These are phyloP conservation scores for Ips typographus DNA, from an alignment of 1,140 invertebrate species.

Conservation along the genomic window DNA sequence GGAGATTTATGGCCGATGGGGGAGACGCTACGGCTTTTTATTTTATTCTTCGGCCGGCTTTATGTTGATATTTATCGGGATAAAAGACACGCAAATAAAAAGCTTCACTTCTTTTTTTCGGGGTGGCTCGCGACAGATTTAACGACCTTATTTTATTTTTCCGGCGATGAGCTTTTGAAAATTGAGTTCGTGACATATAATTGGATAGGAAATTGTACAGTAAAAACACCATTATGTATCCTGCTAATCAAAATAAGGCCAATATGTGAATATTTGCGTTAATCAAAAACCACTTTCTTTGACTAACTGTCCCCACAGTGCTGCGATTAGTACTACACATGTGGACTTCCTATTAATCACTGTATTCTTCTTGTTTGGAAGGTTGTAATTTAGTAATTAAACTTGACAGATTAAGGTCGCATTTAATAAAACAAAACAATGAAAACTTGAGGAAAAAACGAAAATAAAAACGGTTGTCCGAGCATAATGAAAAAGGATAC, in stretches of 20 bases:
- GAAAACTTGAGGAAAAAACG: too few species aligned
- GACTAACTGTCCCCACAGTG: too few species aligned
- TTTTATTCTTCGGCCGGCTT: slow-evolving; percentile 35
- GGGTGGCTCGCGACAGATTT: slow-evolving; percentile 12
- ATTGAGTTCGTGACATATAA: slow-evolving; percentile 23
- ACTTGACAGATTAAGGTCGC: too few species aligned
- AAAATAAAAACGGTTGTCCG: slow-evolving; percentile 1
- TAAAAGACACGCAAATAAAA: slow-evolving; percentile 36
- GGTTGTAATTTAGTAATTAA: too few species aligned
- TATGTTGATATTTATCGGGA: slow-evolving; percentile 35
- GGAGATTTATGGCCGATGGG: slow-evolving; percentile 45
- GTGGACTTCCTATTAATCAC: too few species aligned
- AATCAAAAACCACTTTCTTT: too few species aligned
- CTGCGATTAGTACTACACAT: too few species aligned
- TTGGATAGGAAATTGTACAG: background rate
- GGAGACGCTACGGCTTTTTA: slow-evolving; percentile 41
- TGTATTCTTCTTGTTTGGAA: too few species aligned
- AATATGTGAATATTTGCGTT: too few species aligned
- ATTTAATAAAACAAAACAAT: too few species aligned
- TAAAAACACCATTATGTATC: too few species aligned
- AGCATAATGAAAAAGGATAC: slow-evolving; percentile 23
- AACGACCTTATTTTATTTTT: slow-evolving; percentile 25
- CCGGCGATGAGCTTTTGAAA: background rate
- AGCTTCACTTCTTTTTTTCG: slow-evolving; percentile 19
- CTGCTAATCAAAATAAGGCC: too few species aligned